phyloP scores from a whole-genome alignment of 2,113 vertebrate species.

The Zosterops hypoxanthus region DNA sequence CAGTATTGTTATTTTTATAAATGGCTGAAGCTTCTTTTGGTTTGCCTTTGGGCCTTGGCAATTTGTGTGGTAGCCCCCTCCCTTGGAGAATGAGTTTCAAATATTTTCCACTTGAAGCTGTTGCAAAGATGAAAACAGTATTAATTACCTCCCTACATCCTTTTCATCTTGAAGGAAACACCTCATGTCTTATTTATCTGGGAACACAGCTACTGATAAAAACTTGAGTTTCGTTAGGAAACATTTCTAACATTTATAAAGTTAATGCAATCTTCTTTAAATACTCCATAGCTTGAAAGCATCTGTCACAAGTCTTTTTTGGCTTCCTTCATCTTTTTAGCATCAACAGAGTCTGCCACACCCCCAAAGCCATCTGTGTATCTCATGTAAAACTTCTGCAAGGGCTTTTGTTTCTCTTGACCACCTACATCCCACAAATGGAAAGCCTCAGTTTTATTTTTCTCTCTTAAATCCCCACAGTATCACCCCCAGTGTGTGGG shows the following conservation, averaged over 20 bases:
- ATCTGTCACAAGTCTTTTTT: constrained; percentile 75
- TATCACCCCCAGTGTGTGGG: constrained; percentile 86
- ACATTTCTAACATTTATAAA: constrained; percentile 56
- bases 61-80: not conserved
- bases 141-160: not conserved
- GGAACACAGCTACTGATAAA: not conserved
- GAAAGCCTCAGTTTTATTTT: constrained; percentile 80
- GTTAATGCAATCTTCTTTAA: constrained; percentile 49
- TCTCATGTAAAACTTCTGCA: constrained; percentile 88
- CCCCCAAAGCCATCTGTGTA: constrained; percentile 92
- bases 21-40: not conserved
- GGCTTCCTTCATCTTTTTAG: constrained; percentile 90
- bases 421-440: constrained; percentile 92
- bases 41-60: not conserved
- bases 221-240: constrained; percentile 1
- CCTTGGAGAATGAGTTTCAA: not conserved
- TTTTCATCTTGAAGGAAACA: not conserved
- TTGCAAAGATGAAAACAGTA: not conserved
- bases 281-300: constrained; percentile 48
- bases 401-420: constrained; percentile 89
- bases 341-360: constrained; percentile 93
- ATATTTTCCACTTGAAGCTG: not conserved
- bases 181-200: not conserved
- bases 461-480: constrained; percentile 81
- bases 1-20: not conserved